Base-by-base conservation (phyloP, 1,140 invertebrate genomes). In the Chelonus insularis region DNA sequence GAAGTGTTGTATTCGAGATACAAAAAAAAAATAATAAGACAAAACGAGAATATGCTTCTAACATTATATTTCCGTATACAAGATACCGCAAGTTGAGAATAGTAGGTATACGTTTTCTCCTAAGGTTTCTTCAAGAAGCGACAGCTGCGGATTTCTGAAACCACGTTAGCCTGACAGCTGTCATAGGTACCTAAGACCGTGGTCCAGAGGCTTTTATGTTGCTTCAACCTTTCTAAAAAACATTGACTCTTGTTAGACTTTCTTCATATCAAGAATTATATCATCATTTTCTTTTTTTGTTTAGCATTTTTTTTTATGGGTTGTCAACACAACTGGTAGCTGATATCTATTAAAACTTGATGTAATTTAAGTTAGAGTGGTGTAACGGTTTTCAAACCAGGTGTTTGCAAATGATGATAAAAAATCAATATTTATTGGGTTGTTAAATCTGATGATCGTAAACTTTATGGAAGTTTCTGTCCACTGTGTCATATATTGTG, bases 81-180 rank as follows among this genome's bases (percentile, higher is more conserved):
- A 16, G 14, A 43, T 14, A 43, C 41, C 41, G 16, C 41, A 43
- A 43, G 20, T 48, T 21, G 20, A 9, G 18, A 39, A 39, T 14
- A 9, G 9, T 43, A 43, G 41, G 16, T 16, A 16, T 43, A 43
- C 14, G 8, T 43, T 16, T 18, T 16, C 16, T 45, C 39, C 20
- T 43, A 43, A 43, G 58, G 58, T 60, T 60, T 60, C 58, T 32
- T 51, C 41, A 57, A 65, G 61, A 55, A 62, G 58, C 64, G 66
- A 65, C 68, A 69, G 70, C 70, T 71, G 70, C 63, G 57, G 61
- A 65, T 68, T 69, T 68, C 62, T 29, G 61, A 69, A 69, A 69
- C 67, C 68, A 60, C 66, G 36, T 23, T 21, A 32, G 34, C 7
- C 34, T 54, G 50, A 41, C 58, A 60, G 54, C 58, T 60, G 58